Evolutionary conservation across 1,140 invertebrate genomes (phyloP).

Genomic region (Drosophila sp.): DNA sequence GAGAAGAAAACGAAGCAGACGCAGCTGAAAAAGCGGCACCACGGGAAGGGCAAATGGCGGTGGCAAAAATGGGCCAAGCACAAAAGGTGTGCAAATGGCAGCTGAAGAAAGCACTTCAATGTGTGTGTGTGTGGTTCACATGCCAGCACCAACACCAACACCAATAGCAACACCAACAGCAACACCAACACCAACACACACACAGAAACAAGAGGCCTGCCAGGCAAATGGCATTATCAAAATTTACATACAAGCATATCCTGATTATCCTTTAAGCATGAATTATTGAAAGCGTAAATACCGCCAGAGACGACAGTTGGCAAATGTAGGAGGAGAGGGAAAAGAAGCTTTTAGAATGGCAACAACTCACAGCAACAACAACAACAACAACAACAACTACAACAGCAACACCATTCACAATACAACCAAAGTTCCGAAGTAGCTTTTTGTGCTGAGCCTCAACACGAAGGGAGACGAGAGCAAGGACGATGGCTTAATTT

Average conservation of each 20-base stretch:
- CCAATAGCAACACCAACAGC: not conserved
- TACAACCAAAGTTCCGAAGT: constrained; percentile 39
- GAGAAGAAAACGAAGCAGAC: not conserved
- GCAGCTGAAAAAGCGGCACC: constrained; percentile 6
- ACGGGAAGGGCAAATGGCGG: not conserved
- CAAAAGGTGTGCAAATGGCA: constrained; percentile 47
- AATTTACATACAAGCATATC: constrained; percentile 81
- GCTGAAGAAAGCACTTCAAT: constrained; percentile 34
- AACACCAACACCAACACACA: not conserved
- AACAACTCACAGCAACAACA: constrained; percentile 26
- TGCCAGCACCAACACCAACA: constrained; percentile 11
- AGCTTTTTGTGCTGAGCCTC: not conserved
- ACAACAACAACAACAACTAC: constrained; percentile 14
- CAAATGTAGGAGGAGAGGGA: not conserved
- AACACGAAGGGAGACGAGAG: not conserved
- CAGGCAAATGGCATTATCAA: constrained; percentile 77
- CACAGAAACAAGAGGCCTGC: constrained; percentile 18
- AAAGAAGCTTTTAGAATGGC: constrained; percentile 53
- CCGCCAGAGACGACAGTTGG: constrained; percentile 61
- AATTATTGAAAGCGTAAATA: constrained; percentile 83
- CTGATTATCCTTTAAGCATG: constrained; percentile 82
- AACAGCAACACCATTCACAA: constrained; percentile 18
- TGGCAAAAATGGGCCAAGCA: constrained; percentile 15
- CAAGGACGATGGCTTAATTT: constrained; percentile 73
- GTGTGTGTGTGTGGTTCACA: constrained; percentile 18